Evolutionary conservation across 1,140 invertebrate genomes (phyloP), one percentile per base, ranked within the genome.

Genomic region (Bombus breviceps): DNA sequence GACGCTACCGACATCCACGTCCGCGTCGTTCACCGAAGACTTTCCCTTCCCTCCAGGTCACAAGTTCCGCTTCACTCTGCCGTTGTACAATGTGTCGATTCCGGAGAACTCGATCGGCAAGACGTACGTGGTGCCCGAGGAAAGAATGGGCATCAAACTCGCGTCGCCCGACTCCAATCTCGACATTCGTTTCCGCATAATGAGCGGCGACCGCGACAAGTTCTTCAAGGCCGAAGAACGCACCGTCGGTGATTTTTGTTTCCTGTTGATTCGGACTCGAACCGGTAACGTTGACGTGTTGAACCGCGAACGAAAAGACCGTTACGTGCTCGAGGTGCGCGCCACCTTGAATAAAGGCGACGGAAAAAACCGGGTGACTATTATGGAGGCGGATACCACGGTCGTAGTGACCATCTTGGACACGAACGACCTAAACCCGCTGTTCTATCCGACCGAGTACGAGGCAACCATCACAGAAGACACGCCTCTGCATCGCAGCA

Each of bases 181-280:
- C 95, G 96, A 97, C 82, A 96, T 99, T 25, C 97, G 97, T 85
- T 98, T 97, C 94, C 97, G 97, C 89, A 98, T 99, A 93, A 96
- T 97, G 28, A 96, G 96, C 87, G 98, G 98, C 43, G 98, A 99
- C 94, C 96, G 97, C 43, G 97, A 98, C 82, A 98, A 98, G 92
- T 97, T 99, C 92, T 99, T 99, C 95, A 99, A 98, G 93, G 98
- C 98, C 0, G 98, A 99, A 93, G 97, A 98, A 78, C 96, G 97
- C 28, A 95, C 97, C 47, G 97, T 99, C 22, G 98, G 98, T 37
- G 98, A 99, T 95, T 99, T 99, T 96, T 98, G 97, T 94, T 99
- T 99, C 94, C 96, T 99, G 39, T 96, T 97, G 53, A 97, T 99
- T 81, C 96, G 98, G 88, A 99, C 98, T 83, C 96, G 98, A 92